A percentile compares a stretch with the other conserved stretches of the same genome.
phyloP scores from a whole-genome alignment of 1,140 invertebrate species.

The Zaprionus vittiger region DNA sequence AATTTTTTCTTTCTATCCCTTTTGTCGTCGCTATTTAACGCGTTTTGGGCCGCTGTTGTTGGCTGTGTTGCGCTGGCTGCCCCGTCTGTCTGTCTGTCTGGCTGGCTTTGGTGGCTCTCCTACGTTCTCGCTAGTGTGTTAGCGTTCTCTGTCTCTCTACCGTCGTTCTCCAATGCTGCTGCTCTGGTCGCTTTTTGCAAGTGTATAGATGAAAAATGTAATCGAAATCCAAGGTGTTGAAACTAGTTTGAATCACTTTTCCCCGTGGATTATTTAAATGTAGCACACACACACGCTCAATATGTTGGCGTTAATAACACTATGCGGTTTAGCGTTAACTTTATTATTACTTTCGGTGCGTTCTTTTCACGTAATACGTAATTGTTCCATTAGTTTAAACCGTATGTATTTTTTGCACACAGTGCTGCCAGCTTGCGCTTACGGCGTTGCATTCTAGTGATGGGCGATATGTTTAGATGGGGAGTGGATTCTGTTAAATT shows the following conservation, averaged over 20 bases:
- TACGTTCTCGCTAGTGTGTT: conserved; percentile 57
- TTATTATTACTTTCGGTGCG: conserved; percentile 65
- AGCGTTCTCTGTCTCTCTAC: conserved; percentile 59
- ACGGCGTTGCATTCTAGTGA: conserved; percentile 52
- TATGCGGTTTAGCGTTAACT: conserved; percentile 37
- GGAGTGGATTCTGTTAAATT: conserved; percentile 16
- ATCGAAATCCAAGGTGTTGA: conserved; percentile 64
- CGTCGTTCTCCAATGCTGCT: conserved; percentile 51
- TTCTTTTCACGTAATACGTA: conserved; percentile 81
- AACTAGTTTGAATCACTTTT: conserved; percentile 71
- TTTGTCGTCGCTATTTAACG: conserved; percentile 46
- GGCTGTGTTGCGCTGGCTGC: conserved; percentile 71
- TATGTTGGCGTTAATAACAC: conserved; percentile 39
- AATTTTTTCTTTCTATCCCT: conserved; percentile 39
- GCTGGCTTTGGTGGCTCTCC: conserved; percentile 53
- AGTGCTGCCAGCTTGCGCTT: conserved; percentile 58
- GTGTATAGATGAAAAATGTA: conserved; percentile 72
- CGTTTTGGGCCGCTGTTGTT: conserved; percentile 50
- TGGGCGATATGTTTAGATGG: conserved; percentile 20
- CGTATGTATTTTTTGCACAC: conserved; percentile 80
- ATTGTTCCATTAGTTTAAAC: conserved; percentile 78
- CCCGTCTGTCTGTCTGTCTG: conserved; percentile 45
- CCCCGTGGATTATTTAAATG: conserved; percentile 35
- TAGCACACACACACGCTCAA: conserved; percentile 62
- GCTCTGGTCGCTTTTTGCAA: conserved; percentile 65